phyloP scores from a whole-genome alignment of 2,797 vertebrate species.

The Rhodeus uyekii region DNA sequence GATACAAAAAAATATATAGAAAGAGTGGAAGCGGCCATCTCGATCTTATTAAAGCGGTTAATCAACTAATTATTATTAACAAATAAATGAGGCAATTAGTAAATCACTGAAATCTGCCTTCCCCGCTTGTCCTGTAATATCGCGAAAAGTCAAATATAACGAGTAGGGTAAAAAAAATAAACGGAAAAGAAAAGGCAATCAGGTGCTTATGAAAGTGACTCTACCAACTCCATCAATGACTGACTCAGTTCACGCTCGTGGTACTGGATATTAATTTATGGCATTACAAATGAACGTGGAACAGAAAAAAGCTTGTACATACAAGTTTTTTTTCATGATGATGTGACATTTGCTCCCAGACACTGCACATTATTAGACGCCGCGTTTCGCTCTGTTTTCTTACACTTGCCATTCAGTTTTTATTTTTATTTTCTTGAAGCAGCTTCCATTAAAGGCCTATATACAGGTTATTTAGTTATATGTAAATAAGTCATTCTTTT shows the following conservation, averaged over 20 bases:
- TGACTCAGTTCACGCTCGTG: not conserved
- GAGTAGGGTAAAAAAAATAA: not conserved
- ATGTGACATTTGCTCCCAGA: not conserved
- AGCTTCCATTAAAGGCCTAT: not conserved
- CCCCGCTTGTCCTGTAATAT: not conserved
- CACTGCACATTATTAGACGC: not conserved
- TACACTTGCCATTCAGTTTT: not conserved
- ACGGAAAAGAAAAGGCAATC: not conserved
- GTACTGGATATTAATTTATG: not conserved
- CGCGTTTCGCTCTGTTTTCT: not conserved
- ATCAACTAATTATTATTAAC: not conserved
- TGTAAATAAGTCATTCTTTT: not conserved
- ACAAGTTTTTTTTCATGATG: not conserved
- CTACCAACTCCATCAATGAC: not conserved
- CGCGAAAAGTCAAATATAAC: not conserved
- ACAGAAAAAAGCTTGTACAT: not conserved
- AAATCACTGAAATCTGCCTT: not conserved
- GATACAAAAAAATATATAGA: not conserved
- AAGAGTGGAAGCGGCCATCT: not conserved
- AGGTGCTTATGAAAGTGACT: constrained; percentile 1
- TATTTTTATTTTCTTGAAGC: not conserved
- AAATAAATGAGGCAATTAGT: not conserved
- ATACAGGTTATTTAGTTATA: not conserved
- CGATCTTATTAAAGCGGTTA: not conserved
- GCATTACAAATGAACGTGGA: not conserved